Percentiles rank a stretch among this genome's conserved stretches.
Conservation (phyloP, 2,888 invertebrate genomes). For the Pharmacophagus antenor region DNA sequence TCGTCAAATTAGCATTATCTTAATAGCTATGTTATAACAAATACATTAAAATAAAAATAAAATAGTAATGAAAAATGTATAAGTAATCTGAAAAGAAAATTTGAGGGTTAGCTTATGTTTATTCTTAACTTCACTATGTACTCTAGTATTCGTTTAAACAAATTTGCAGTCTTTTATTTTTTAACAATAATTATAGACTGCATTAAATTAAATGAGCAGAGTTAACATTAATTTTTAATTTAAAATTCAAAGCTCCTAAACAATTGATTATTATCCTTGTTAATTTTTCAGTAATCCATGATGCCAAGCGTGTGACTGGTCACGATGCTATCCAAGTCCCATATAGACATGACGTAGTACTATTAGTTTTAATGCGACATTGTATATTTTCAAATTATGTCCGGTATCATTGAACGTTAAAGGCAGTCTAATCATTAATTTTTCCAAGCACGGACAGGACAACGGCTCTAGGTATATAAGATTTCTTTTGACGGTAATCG, state of each 20-base stretch:
- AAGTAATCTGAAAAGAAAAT: too few species aligned
- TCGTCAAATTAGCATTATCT: too few species aligned
- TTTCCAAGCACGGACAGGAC: slow-evolving; percentile 70
- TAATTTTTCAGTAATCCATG: slow-evolving; percentile 11
- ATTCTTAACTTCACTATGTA: too few species aligned
- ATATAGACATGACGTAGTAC: slow-evolving; percentile 66
- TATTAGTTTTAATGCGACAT: slow-evolving; percentile 74
- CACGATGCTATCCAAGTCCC: slow-evolving; percentile 56
- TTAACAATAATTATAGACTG: too few species aligned
- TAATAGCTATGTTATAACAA: too few species aligned
- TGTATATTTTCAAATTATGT: slow-evolving; percentile 55
- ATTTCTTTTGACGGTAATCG: slow-evolving; percentile 35
- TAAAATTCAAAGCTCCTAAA: not conserved
- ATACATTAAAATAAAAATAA: too few species aligned
- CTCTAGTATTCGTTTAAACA: too few species aligned
- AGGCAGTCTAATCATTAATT: slow-evolving; percentile 58
- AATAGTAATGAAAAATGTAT: too few species aligned
- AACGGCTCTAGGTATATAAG: slow-evolving; percentile 57
- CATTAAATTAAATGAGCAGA: too few species aligned
- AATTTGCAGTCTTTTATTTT: too few species aligned
- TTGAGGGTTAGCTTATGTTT: too few species aligned
- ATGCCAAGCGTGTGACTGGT: slow-evolving; percentile 36
- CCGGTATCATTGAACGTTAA: slow-evolving; percentile 53
- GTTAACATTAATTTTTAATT: too few species aligned
- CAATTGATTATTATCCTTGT: slow-evolving; percentile 24